A percentile compares a stretch with the other conserved stretches of the same genome.
Conservation (phyloP, 2,113 vertebrate species). For the Accipiter virgatus region DNA sequence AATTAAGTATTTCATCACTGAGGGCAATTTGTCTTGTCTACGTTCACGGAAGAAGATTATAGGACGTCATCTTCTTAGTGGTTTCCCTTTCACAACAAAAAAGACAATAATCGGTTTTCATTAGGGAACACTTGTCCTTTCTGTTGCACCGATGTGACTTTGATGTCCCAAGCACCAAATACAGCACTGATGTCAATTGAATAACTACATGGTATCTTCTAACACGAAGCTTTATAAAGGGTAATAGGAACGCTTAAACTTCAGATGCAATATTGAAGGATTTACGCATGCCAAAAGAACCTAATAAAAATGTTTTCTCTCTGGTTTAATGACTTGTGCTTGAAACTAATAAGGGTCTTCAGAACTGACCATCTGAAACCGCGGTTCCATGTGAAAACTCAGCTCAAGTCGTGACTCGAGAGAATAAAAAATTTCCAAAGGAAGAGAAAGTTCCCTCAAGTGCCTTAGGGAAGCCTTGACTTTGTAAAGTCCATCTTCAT, state of each 20-base stretch:
- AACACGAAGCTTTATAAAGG: background rate
- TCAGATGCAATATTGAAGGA: background rate
- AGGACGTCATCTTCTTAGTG: background rate
- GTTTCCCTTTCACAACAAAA: conserved; percentile 28
- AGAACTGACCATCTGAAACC: background rate
- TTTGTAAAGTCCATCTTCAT: background rate
- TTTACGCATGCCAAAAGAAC: background rate
- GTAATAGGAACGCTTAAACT: background rate
- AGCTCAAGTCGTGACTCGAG: background rate
- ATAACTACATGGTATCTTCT: background rate
- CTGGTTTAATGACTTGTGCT: background rate
- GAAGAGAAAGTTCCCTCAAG: background rate
- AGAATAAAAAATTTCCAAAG: background rate
- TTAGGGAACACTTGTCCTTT: background rate
- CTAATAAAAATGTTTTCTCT: background rate
- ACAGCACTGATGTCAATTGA: background rate
- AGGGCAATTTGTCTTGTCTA: conserved; percentile 16
- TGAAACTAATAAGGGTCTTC: background rate
- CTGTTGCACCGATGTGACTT: background rate
- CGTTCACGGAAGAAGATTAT: background rate
- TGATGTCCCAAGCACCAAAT: background rate
- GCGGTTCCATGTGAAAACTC: background rate
- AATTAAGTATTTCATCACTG: background rate
- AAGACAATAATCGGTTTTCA: background rate
- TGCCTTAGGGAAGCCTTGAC: background rate